A percentile compares a stretch with the other conserved stretches of the same genome.
These are phyloP conservation scores for Drosophila macrothrix DNA, from an alignment of 2,888 invertebrate genomes.

Conservation along the genomic window DNA sequence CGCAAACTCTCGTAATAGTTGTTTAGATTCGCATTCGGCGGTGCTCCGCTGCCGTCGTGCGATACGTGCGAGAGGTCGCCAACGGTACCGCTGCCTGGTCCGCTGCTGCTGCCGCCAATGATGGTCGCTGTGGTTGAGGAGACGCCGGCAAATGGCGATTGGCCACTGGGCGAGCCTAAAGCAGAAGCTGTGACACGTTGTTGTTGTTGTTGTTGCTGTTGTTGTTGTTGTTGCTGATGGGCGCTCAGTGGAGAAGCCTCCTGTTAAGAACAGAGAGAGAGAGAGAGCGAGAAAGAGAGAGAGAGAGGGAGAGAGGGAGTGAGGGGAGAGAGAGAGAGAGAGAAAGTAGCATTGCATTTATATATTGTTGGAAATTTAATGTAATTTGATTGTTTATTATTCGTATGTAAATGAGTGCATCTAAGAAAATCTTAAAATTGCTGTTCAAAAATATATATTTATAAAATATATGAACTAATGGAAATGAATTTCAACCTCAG, in stretches of 20 bases:
- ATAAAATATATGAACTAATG: background rate
- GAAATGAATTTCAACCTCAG: background rate
- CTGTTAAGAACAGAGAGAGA: conserved; percentile 46
- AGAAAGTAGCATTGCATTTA: conserved; percentile 21
- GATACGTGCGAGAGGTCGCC: conserved; percentile 44
- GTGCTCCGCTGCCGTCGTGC: conserved; percentile 34
- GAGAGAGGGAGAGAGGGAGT: conserved; percentile 18
- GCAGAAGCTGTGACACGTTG: conserved; percentile 44
- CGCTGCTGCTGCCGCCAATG: conserved; percentile 25
- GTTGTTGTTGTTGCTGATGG: conserved; percentile 78
- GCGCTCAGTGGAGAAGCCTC: conserved; percentile 84
- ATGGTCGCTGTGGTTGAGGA: conserved; percentile 65
- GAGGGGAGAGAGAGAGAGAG: conserved; percentile 9
- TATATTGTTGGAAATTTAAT: background rate
- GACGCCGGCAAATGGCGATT: conserved; percentile 72
- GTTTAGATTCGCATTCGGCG: conserved; percentile 88
- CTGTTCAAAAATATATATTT: background rate
- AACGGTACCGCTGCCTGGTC: conserved; percentile 18
- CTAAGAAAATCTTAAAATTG: background rate
- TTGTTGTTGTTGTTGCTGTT: conserved; percentile 52
- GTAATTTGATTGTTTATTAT: background rate
- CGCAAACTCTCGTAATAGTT: conserved; percentile 97
- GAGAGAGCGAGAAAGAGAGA: conserved; percentile 17
- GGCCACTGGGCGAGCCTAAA: conserved; percentile 69
- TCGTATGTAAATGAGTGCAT: no score